Base-by-base conservation (phyloP, 1,140 invertebrate species). In the Aphidius ervi region DNA sequence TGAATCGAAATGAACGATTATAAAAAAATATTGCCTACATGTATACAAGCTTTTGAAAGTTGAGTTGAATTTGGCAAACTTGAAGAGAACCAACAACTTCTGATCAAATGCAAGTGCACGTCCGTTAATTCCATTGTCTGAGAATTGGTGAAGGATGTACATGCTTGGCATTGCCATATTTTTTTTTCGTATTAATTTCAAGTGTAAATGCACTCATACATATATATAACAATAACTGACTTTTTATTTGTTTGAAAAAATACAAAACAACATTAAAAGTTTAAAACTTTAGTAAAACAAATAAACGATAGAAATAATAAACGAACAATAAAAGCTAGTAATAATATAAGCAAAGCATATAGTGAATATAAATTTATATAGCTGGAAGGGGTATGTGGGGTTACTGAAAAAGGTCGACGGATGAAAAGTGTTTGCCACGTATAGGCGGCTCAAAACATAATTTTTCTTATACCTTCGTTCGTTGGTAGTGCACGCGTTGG, bases 391-490 rank as follows among this genome's bases (percentile, higher is more conserved):
- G n/a, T 20, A 4, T 20, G 46, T 20, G 39, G 50, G 10, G 10
- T 3, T 31, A 37, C 20, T 50, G 23, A 31, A 37, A n/a, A 23
- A 37, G 55, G 46, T 47, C 46, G 37, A 42, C 45, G 23, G 23
- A 31, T 54, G 37, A 50, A 39, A 58, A 39, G 43, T 47, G 50
- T 50, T 31, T 42, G 31, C 57, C 59, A 50, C 40, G 55, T 46
- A 49, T 9, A 45, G 42, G 31, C 48, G 64, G 62, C 66, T 66
- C 63, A 68, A 66, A 67, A 68, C 65, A 71, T 71, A 70, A 74
- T 74, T 71, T 72, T 69, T 74, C 70, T 71, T 63, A 45, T 57
- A 48, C 61, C 43, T 50, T 56, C 43, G 58, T 55, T 39, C 46
- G 40, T 50, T 42, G 40, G 59, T 61, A 52, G 49, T 46, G 39